Evolutionary conservation across 2,113 vertebrate species (phyloP).

Genomic region (Lanius collurio): DNA sequence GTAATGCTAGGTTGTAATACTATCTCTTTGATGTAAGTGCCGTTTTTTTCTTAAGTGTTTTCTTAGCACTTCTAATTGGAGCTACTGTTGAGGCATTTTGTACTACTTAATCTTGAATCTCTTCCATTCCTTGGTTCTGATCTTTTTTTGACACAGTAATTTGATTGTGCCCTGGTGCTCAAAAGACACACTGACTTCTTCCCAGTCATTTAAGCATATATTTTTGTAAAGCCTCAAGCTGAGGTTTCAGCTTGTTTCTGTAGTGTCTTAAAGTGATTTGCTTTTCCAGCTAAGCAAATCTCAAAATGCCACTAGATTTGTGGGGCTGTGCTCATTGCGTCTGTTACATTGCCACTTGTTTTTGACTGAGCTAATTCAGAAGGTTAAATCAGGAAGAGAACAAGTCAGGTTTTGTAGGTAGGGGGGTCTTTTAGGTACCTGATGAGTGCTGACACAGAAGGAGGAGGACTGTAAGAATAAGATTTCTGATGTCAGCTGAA

Average conservation of each 20-base stretch:
- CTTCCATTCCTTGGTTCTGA: background rate
- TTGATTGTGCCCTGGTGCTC: background rate
- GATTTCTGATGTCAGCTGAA: background rate
- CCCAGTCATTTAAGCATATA: background rate
- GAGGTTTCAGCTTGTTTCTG: background rate
- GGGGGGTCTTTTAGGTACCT: background rate
- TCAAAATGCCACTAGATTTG: background rate
- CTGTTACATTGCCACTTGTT: background rate
- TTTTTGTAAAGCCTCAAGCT: constrained; percentile 4
- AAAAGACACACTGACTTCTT: background rate
- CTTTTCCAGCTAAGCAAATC: background rate
- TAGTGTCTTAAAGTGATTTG: background rate
- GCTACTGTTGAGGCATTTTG: background rate
- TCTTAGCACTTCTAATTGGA: background rate
- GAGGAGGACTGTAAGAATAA: background rate
- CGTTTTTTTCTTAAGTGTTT: background rate
- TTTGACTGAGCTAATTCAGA: background rate
- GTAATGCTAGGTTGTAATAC: background rate
- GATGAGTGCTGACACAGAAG: background rate
- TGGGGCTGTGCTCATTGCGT: background rate
- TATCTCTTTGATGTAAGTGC: background rate
- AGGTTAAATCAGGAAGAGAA: background rate
- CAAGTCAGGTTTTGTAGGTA: background rate
- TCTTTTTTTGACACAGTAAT: constrained; percentile 1
- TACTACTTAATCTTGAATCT: background rate